Evolutionary conservation across 2,888 invertebrate species (phyloP).

Genomic region (Cerastis rubricosa): DNA sequence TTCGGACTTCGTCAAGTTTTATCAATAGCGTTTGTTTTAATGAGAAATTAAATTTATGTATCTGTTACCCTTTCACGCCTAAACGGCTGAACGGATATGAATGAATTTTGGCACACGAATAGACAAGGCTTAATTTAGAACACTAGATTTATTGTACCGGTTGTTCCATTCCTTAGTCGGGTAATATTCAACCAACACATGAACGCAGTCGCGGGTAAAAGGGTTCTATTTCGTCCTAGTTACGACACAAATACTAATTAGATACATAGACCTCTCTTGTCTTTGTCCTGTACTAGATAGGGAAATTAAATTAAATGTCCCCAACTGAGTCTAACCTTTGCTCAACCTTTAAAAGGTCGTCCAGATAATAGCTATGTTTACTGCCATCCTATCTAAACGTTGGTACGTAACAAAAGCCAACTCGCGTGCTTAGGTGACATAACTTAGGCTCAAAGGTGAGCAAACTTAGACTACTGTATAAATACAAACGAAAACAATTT

Average conservation of each 20-base stretch:
- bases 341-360: conserved; percentile 45
- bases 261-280: neutral
- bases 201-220: neutral
- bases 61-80: neutral
- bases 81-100: neutral
- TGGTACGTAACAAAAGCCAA: conserved; percentile 37
- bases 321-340: conserved; percentile 34
- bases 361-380: conserved; percentile 37
- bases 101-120: neutral
- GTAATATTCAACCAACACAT: neutral
- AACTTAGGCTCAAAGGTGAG: conserved; percentile 53
- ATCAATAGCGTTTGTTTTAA: neutral
- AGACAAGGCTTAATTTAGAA: neutral
- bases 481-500: conserved; percentile 60
- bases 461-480: conserved; percentile 41
- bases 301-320: conserved; percentile 37
- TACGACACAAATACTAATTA: neutral
- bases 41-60: neutral
- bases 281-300: neutral
- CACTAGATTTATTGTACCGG: neutral
- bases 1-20: neutral
- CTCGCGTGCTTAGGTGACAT: conserved; percentile 39
- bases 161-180: neutral
- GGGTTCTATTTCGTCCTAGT: neutral
- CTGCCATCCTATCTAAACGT: conserved; percentile 13